phyloP scores from a whole-genome alignment of 1,140 invertebrate species.

The Amphibalanus amphitrite region DNA sequence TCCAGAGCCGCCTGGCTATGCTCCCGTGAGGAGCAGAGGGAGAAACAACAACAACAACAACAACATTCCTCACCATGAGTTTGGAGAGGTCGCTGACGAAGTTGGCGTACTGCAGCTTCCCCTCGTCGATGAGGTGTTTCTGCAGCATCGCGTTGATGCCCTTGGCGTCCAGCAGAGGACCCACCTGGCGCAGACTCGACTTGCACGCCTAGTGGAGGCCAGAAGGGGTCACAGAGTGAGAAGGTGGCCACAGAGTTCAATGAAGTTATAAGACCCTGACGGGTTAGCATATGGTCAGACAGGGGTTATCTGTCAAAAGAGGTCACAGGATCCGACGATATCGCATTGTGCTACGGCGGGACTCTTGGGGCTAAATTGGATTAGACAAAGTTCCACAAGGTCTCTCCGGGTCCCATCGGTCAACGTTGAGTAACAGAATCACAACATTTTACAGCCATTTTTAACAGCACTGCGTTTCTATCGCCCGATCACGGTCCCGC shows the following conservation, averaged over 20 bases:
- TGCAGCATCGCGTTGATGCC: neutral
- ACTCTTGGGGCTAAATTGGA: too few relatives aligned
- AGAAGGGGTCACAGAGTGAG: too few relatives aligned
- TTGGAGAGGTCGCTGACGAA: neutral
- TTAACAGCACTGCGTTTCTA: neutral
- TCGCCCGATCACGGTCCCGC: too few relatives aligned
- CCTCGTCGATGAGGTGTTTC: neutral
- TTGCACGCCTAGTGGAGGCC: neutral
- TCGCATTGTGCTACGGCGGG: too few relatives aligned
- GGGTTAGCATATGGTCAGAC: neutral
- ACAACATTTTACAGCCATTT: neutral
- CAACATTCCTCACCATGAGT: neutral
- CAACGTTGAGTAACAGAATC: neutral
- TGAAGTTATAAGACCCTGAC: neutral
- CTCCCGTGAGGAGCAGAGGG: too few relatives aligned
- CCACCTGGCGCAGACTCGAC: neutral
- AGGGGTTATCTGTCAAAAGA: neutral
- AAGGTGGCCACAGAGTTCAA: neutral
- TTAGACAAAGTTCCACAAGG: neutral
- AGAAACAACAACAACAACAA: too few relatives aligned
- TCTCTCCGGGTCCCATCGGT: neutral
- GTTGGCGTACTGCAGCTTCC: neutral
- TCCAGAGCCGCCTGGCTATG: too few relatives aligned
- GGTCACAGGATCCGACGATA: neutral
- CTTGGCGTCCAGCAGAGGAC: neutral